These are phyloP conservation scores for Pachyuromys duprasi DNA, from an alignment of 2,797 vertebrate genomes.

Conservation along the genomic window DNA sequence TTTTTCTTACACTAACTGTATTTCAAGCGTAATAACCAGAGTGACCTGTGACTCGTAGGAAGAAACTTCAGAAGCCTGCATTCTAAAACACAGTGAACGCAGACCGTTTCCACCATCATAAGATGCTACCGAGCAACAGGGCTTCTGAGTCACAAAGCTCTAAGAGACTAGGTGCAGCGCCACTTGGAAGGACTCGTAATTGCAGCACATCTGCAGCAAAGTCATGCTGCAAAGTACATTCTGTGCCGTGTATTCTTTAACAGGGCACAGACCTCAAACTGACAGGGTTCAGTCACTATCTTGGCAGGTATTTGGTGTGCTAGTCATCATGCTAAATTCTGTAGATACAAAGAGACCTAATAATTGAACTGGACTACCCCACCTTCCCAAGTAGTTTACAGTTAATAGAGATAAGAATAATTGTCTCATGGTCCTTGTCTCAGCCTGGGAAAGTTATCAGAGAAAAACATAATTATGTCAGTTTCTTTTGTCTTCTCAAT, in stretches of 20 bases:
- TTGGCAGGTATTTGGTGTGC: slow-evolving; percentile 47
- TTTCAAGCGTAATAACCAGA: neutral
- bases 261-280: neutral
- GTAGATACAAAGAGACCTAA: neutral
- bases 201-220: neutral
- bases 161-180: neutral
- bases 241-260: neutral
- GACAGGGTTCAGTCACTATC: neutral
- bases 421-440: neutral
- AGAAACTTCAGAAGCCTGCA: neutral
- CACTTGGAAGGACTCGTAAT: neutral
- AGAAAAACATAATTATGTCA: slow-evolving; percentile 21
- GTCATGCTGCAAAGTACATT: neutral
- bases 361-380: neutral
- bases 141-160: neutral
- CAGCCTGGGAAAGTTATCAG: slow-evolving; percentile 55
- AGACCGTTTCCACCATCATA: neutral
- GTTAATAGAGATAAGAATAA: slow-evolving; percentile 6
- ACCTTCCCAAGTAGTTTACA: neutral
- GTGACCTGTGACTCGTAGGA: neutral
- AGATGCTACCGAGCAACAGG: neutral
- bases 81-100: neutral
- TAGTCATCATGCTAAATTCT: neutral
- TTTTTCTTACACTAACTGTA: neutral
- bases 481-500: slow-evolving; percentile 22